These are phyloP conservation scores for Burhinus bistriatus DNA, from an alignment of 2,113 vertebrate species.

Conservation along the genomic window DNA sequence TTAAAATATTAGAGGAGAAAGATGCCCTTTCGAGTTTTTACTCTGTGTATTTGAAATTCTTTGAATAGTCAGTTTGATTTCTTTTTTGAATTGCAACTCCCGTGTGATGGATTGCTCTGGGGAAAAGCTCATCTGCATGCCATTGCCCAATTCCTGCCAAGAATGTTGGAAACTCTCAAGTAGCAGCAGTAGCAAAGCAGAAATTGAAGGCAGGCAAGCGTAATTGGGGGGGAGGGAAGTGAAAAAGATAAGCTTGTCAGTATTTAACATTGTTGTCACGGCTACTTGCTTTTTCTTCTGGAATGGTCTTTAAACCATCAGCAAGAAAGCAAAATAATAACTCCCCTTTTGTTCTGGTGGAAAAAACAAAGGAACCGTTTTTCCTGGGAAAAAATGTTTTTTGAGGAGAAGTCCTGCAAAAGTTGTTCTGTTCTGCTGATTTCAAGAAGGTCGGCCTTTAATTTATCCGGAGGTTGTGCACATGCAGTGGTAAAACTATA, in stretches of 20 bases:
- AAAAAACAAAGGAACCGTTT: neutral
- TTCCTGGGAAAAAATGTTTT: neutral
- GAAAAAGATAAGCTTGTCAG: neutral
- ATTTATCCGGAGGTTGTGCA: neutral
- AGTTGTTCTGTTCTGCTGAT: neutral
- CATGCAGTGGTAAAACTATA: neutral
- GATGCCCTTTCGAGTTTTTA: neutral
- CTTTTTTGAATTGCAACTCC: neutral
- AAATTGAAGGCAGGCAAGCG: neutral
- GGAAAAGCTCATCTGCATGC: slow-evolving; percentile 5
- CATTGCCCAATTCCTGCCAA: slow-evolving; percentile 7
- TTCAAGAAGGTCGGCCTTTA: neutral
- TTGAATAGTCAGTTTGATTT: neutral
- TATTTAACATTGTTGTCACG: neutral
- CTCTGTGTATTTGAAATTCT: neutral
- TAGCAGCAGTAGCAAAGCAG: neutral
- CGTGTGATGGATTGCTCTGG: slow-evolving; percentile 11
- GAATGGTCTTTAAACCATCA: neutral
- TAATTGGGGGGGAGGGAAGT: neutral
- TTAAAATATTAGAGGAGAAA: neutral
- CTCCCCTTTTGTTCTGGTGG: neutral
- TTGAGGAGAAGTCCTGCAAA: neutral
- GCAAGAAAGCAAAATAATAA: neutral
- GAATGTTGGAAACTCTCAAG: slow-evolving; percentile 20
- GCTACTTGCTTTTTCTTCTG: neutral